These are phyloP conservation scores for Parazoanthus darwini DNA, from an alignment of 92 coral and sea anemone species.

Conservation along the genomic window DNA sequence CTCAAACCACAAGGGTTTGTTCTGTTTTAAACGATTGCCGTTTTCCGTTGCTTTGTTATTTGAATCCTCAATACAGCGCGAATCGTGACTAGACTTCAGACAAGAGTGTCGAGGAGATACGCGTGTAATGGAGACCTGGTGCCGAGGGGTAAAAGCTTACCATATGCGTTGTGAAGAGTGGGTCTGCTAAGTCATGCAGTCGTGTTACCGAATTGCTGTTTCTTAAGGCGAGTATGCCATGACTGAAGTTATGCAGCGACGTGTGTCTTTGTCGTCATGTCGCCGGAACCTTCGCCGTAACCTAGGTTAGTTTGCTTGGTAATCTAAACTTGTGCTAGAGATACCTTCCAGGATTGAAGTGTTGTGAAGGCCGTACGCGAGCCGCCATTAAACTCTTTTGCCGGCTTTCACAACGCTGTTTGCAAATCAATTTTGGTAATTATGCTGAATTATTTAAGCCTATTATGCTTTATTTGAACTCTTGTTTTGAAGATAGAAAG, in stretches of 20 bases:
- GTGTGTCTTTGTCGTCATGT: constrained; percentile 42
- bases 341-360: not conserved
- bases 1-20: constrained; percentile 13
- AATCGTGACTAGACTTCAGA: constrained; percentile 6
- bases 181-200: constrained; percentile 33
- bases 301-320: constrained; percentile 34
- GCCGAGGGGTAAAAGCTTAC: constrained; percentile 33
- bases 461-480: constrained; percentile 33
- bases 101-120: constrained; percentile 19
- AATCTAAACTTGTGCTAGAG: constrained; percentile 9
- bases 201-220: constrained; percentile 47
- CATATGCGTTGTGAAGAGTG: constrained; percentile 32
- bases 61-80: not conserved
- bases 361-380: constrained; percentile 11
- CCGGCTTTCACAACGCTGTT: constrained; percentile 39
- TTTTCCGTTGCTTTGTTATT: constrained; percentile 10
- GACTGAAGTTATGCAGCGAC: constrained; percentile 46
- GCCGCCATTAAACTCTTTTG: constrained; percentile 29
- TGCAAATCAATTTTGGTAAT: constrained; percentile 29
- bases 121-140: constrained; percentile 42
- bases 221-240: constrained; percentile 35
- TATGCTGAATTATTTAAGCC: constrained; percentile 29
- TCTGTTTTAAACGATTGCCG: not conserved
- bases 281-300: constrained; percentile 47
- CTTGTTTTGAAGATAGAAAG: constrained; percentile 9